Evolutionary conservation across 30 jellyfish, hydroid and myxozoan species (phyloP).

Genomic region (Hydra vulgaris): DNA sequence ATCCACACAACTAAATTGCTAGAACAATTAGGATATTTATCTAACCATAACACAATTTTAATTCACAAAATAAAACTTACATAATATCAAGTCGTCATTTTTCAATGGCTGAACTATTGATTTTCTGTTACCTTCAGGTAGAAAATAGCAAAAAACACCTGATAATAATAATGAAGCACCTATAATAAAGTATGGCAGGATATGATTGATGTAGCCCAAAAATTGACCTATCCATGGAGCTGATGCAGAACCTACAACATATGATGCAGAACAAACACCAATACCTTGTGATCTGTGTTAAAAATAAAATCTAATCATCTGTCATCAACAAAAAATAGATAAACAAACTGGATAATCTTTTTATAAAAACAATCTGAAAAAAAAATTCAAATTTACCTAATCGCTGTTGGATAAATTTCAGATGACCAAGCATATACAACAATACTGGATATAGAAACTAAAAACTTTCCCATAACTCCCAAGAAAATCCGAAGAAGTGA

Average conservation of each 20-base stretch:
- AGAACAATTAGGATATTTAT: no score
- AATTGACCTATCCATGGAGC: background rate
- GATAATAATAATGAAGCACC: background rate
- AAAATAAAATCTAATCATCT: background rate
- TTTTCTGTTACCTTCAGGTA: background rate
- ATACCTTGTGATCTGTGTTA: background rate
- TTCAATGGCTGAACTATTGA: background rate
- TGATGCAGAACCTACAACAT: background rate
- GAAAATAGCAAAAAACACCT: background rate
- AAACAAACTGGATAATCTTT: background rate
- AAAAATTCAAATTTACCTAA: background rate
- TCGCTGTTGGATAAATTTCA: background rate
- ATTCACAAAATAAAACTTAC: no score
- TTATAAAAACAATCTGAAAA: background rate
- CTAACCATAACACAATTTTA: no score
- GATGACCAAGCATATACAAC: background rate
- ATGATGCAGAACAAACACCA: background rate
- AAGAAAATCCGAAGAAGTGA: background rate
- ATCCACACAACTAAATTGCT: no score
- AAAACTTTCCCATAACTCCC: background rate
- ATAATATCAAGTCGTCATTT: background rate
- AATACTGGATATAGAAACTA: background rate
- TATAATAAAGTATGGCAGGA: background rate
- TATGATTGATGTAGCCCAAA: background rate
- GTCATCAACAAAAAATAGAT: background rate